Conservation (phyloP, 2,797 vertebrate species). For the Acanthurus tractus region DNA sequence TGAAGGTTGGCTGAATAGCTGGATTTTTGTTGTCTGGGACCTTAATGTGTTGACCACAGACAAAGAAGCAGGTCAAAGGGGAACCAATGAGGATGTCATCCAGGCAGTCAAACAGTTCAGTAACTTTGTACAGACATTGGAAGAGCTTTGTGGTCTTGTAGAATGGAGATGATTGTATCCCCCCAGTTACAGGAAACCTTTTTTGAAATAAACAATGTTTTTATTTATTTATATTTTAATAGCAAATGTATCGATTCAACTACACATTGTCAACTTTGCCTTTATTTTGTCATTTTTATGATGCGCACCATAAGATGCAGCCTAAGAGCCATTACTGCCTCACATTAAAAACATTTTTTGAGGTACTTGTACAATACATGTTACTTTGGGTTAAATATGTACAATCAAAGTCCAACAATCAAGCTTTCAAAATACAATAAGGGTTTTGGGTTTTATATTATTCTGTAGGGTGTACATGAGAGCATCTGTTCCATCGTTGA, state of each 20-base stretch:
- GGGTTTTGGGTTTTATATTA: background rate
- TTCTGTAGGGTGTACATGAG: background rate
- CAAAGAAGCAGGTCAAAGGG: background rate
- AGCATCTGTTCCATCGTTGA: background rate
- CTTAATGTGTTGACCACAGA: background rate
- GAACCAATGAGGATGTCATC: background rate
- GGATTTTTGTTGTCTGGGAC: no score
- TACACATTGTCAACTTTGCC: constrained; percentile 16
- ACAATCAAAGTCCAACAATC: constrained; percentile 1
- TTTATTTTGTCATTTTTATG: background rate
- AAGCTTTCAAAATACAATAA: constrained; percentile 1
- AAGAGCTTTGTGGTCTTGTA: background rate
- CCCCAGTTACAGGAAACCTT: background rate
- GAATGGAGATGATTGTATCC: no score
- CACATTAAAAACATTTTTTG: background rate
- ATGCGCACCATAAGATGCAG: background rate
- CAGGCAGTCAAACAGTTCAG: background rate
- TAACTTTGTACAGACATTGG: background rate
- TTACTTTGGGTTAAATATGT: background rate
- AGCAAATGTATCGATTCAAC: background rate
- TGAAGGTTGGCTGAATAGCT: background rate
- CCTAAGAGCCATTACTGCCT: background rate
- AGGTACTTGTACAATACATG: constrained; percentile 3
- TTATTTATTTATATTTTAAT: no score
- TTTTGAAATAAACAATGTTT: no score